A percentile compares a stretch with the other conserved stretches of the same genome.
These are phyloP conservation scores for Penelope pileata DNA, from an alignment of 2,113 vertebrate species.

Conservation along the genomic window DNA sequence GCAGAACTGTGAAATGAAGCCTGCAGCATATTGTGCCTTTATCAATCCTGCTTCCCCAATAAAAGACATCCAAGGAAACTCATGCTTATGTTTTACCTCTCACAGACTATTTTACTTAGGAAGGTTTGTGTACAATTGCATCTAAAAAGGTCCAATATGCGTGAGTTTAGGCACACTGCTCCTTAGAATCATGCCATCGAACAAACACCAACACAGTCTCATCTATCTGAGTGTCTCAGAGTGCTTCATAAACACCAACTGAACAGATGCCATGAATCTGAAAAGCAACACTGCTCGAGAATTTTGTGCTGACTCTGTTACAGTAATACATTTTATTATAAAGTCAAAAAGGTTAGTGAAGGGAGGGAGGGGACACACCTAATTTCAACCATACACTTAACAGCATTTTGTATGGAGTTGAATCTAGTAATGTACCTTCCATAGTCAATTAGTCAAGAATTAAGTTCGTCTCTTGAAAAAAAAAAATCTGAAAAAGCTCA, in stretches of 20 bases:
- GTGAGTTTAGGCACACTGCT: background rate
- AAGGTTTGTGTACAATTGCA: conserved; percentile 4
- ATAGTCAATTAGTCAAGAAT: background rate
- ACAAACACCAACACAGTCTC: background rate
- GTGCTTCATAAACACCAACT: conserved; percentile 21
- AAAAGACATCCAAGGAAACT: conserved; percentile 21
- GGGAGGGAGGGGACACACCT: background rate
- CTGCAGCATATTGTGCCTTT: conserved; percentile 64
- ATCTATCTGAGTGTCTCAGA: background rate
- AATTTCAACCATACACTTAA: background rate
- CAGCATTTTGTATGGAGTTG: background rate
- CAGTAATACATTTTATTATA: background rate
- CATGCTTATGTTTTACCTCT: conserved; percentile 54
- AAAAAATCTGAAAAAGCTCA: background rate
- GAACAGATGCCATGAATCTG: conserved; percentile 20
- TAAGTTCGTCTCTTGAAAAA: background rate
- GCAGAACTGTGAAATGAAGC: conserved; percentile 70
- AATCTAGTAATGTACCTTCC: background rate
- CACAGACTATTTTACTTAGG: conserved; percentile 1
- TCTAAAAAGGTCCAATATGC: conserved; percentile 3
- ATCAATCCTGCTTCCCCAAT: conserved; percentile 52
- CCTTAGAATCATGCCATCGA: background rate
- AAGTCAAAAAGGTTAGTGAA: background rate
- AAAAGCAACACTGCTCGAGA: conserved; percentile 14
- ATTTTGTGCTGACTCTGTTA: conserved; percentile 34